Conservation (phyloP, 1,140 invertebrate species). For the Drosophila oshimai region DNA sequence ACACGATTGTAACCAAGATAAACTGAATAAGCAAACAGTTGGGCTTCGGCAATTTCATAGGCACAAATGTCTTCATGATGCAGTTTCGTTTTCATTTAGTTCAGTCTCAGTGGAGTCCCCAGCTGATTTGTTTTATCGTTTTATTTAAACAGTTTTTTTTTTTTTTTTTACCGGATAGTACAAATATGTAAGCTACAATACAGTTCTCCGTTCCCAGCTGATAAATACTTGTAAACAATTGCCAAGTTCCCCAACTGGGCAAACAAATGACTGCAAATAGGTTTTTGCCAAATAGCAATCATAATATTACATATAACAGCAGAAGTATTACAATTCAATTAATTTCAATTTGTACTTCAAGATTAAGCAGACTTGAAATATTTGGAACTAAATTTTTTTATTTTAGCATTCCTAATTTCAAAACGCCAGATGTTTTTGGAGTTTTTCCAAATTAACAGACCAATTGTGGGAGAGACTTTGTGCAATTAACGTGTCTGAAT, state of each 20-base stretch:
- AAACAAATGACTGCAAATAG: slow-evolving; percentile 8
- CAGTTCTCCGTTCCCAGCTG: not conserved
- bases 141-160: slow-evolving; percentile 46
- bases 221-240: slow-evolving; percentile 10
- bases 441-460: not conserved
- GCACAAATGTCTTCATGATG: slow-evolving; percentile 1
- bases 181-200: slow-evolving; percentile 15
- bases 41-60: not conserved
- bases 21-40: slow-evolving; percentile 17
- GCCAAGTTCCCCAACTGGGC: not conserved
- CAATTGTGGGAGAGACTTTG: not conserved
- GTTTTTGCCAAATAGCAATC: not conserved
- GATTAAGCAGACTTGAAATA: no score
- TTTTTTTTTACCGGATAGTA: slow-evolving; percentile 16
- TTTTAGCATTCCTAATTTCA: not conserved
- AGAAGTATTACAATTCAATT: not conserved
- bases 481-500: not conserved
- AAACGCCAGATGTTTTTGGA: not conserved
- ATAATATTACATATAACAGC: not conserved
- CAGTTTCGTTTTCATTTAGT: slow-evolving; percentile 36
- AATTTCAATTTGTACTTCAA: no score
- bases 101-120: not conserved
- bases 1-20: not conserved
- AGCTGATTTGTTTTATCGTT: slow-evolving; percentile 5
- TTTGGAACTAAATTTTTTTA: not conserved